These are phyloP conservation scores for Agrotis clavis DNA, from an alignment of 2,888 invertebrate genomes.

Conservation along the genomic window DNA sequence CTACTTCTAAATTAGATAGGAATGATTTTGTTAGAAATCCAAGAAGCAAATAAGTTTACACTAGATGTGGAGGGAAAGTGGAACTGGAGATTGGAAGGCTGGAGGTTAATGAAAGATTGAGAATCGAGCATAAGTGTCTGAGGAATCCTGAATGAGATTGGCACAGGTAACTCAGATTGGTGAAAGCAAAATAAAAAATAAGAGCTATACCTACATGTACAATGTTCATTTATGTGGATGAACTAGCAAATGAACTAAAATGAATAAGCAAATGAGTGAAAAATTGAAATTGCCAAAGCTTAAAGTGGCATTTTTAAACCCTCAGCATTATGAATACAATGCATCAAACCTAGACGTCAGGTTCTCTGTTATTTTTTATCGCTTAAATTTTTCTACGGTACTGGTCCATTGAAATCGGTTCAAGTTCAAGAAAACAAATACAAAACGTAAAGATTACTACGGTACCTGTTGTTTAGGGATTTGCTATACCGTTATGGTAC, in stretches of 20 bases:
- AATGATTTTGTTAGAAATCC: constrained; percentile 52
- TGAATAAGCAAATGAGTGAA: no score
- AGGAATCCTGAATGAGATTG: neutral
- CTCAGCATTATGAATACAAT: no score
- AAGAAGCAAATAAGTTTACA: constrained; percentile 47
- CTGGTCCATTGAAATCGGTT: neutral
- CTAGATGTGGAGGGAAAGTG: constrained; percentile 19
- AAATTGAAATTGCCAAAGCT: no score
- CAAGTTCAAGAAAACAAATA: constrained; percentile 1
- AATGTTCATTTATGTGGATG: neutral
- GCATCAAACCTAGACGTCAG: no score
- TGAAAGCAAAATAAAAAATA: neutral
- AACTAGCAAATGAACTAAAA: no score
- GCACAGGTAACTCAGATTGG: neutral
- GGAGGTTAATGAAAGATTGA: constrained; percentile 10
- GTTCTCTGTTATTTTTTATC: no score
- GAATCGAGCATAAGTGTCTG: neutral
- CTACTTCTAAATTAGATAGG: constrained; percentile 52
- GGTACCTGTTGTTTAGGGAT: constrained; percentile 4
- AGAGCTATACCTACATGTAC: neutral
- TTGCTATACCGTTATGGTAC: neutral
- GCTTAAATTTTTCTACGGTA: neutral
- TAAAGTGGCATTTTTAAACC: no score
- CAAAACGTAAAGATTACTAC: constrained; percentile 2
- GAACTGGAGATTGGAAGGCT: constrained; percentile 2